phyloP scores from a whole-genome alignment of 2,888 invertebrate species.

The Plagodis dolabraria region DNA sequence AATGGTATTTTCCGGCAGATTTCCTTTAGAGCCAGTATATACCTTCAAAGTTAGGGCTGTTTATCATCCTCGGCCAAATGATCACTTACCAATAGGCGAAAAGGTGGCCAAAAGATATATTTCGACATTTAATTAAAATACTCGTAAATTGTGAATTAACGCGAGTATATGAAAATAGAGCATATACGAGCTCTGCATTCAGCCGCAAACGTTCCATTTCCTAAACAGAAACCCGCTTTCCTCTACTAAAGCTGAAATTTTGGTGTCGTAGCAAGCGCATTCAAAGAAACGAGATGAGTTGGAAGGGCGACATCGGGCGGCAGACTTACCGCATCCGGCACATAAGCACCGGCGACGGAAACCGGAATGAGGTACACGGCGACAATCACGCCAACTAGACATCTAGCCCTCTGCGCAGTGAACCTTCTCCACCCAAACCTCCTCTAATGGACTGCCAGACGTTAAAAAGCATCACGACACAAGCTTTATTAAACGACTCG shows the following conservation, averaged over 20 bases:
- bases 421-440: conserved; percentile 43
- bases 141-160: too few relatives aligned
- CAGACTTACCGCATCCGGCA: conserved; percentile 58
- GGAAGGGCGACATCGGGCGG: conserved; percentile 40
- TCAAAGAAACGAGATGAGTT: conserved; percentile 61
- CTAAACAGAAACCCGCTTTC: conserved; percentile 40
- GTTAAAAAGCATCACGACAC: conserved; percentile 36
- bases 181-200: too few relatives aligned
- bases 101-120: too few relatives aligned
- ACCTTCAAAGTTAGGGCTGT: too few relatives aligned
- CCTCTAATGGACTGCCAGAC: conserved; percentile 48
- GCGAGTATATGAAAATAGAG: too few relatives aligned
- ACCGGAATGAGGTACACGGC: conserved; percentile 58
- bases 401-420: conserved; percentile 50
- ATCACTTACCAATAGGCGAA: too few relatives aligned
- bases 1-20: too few relatives aligned
- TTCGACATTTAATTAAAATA: too few relatives aligned
- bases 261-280: conserved; percentile 48
- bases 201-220: conserved; percentile 16
- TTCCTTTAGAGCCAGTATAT: too few relatives aligned
- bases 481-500: conserved; percentile 39
- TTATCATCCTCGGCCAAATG: too few relatives aligned
- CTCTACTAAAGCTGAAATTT: conserved; percentile 45
- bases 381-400: conserved; percentile 59
- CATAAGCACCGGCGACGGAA: conserved; percentile 61